Evolutionary conservation across 2,888 invertebrate species (phyloP), one percentile per base, ranked within the genome.

Genomic region (Salpingus planirostris): DNA sequence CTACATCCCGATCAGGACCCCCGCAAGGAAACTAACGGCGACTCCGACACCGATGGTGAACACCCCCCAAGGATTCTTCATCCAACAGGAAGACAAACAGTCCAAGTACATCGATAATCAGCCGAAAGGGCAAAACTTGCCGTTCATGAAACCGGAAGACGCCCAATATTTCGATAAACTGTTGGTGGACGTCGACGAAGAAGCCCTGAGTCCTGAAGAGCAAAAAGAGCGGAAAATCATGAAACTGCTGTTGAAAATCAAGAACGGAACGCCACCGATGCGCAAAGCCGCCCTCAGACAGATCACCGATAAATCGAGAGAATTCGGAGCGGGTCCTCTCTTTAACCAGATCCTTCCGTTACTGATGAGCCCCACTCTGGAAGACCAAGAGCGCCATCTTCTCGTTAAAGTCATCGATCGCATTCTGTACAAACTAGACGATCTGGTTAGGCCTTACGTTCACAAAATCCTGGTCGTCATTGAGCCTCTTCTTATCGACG

Each of bases 221-320:
- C 85, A 91, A 46, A 97, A 96, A 60, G 98, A 99, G 64, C 72
- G 98, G 24, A 97, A 97, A 68, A 99, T 99, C 28, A 99, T 99
- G 98, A 96, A 95, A 59, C 71, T 98, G 6, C 64, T 99, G 49
- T 68, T 98, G 33, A 99, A 98, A 65, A 99, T 98, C 38, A 99
- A 98, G 71, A 99, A 99, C 57, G 98, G 98, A 12, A 97, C 98
- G 0, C 98, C 98, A 8, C 98, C 97, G 0, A 97, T 98, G 96
- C 77, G 98, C 44, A 99, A 99, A 68, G 90, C 96, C 1, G 96
- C 97, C 1, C 67, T 97, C 15, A 74, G 97, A 36, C 96, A 97
- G 65, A 97, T 98, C 46, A 98, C 98, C 0, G 97, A 99, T 62
- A 98, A 98, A 54, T 96, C 98, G 0, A 74, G 98, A 24, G 95